Conservation (phyloP, 2,113 vertebrate genomes). For the Orientallactaga bullata region DNA sequence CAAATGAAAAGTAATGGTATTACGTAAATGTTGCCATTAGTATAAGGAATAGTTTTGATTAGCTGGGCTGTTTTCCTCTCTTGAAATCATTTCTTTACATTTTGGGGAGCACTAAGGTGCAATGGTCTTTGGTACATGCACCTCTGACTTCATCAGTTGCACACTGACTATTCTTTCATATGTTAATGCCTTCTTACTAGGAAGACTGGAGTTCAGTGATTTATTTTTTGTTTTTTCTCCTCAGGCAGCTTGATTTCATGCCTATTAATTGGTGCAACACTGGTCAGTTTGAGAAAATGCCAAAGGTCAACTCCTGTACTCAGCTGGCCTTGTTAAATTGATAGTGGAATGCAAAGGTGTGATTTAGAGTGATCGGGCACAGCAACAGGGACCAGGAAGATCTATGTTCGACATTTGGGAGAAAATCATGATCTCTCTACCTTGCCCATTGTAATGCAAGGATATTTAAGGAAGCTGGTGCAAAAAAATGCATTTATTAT, state of each 20-base stretch:
- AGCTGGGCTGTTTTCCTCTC: slow-evolving; percentile 45
- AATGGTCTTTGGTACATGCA: slow-evolving; percentile 31
- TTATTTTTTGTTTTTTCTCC: slow-evolving; percentile 82
- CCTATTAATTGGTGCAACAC: slow-evolving; percentile 71
- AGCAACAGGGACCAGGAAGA: neutral
- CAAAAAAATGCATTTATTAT: neutral
- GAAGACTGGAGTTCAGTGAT: slow-evolving; percentile 73
- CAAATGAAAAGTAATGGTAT: slow-evolving; percentile 75
- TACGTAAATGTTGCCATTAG: slow-evolving; percentile 72
- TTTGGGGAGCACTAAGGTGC: neutral
- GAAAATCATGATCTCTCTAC: neutral
- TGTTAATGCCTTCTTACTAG: slow-evolving; percentile 71
- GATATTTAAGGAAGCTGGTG: neutral
- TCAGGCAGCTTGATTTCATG: slow-evolving; percentile 78
- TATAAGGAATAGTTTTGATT: slow-evolving; percentile 57
- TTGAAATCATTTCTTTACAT: slow-evolving; percentile 19
- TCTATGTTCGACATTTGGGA: neutral
- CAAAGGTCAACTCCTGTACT: slow-evolving; percentile 71
- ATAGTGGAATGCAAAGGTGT: slow-evolving; percentile 37
- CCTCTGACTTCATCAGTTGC: slow-evolving; percentile 70
- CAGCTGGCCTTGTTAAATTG: slow-evolving; percentile 42
- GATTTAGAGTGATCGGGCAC: slow-evolving; percentile 49
- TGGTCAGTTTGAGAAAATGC: slow-evolving; percentile 74
- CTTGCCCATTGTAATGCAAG: neutral
- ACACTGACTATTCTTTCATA: slow-evolving; percentile 78